Base-by-base conservation (phyloP, 2,113 vertebrate genomes). In the Paramisgurnus dabryanus region DNA sequence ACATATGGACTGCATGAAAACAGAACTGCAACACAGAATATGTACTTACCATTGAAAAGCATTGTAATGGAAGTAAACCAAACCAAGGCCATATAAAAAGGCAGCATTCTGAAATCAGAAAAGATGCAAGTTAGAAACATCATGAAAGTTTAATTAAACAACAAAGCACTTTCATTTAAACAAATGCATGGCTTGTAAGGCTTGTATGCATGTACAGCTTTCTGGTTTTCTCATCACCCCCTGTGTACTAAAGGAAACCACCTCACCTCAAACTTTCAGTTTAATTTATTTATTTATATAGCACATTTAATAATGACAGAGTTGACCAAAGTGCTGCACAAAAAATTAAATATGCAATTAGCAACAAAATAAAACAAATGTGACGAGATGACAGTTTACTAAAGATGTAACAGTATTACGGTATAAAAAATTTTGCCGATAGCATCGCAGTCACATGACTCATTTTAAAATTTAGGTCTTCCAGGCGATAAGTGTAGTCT, bases 11-110 rank as follows among this genome's bases (percentile, higher is more conserved):
- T 40, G 40, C 12, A 27, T 58, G 8, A 27, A 41, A 57, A 65
- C 4, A 66, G 41, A 12, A 6, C 34, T 61, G 18, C 22, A 34
- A 17, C 15, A n/a, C 41, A 69, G 53, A 68, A 43, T 12, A 45
- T 65, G 75, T 89, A 97, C 97, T 97, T 94, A 99, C 98, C 98
- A 99, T 76, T 98, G 98, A 97, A 97, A 99, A 90, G 98, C 96
- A 92, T 98, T 99, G 92, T 97, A 98, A 97, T 97, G 94, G 95
- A 98, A 99, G 95, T 99, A 99, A 92, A 98, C 96, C 96, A 99
- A 95, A 91, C 97, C 98, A 89, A 99, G 96, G 92, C 98, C 98
- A 85, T 99, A 99, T 91, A 99, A 96, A 96, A 99, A 99, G 95
- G 96, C 94, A 96, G 96, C 95, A 96, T 99, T 99, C 98, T 99